phyloP scores from a whole-genome alignment of 2,797 vertebrate genomes.

The Acipenser oxyrinchus region DNA sequence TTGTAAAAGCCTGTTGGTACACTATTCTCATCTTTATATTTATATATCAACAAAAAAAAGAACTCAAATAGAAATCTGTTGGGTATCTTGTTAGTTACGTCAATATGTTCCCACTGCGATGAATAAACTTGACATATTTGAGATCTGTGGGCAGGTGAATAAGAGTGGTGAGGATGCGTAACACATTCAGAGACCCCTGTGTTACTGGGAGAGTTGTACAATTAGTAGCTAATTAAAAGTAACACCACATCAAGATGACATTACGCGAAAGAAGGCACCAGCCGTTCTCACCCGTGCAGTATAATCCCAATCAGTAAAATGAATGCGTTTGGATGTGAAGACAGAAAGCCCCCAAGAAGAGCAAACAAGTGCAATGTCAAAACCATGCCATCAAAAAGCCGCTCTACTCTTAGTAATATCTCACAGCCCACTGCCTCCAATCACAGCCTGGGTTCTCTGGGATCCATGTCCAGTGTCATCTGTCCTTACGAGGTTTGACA shows the following conservation, averaged over 20 bases:
- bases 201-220: not conserved
- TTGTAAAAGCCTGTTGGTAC: too few relatives aligned
- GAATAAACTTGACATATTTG: too few relatives aligned
- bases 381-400: slow-evolving; percentile 42
- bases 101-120: too few relatives aligned
- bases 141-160: too few relatives aligned
- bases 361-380: slow-evolving; percentile 45
- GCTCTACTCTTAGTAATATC: slow-evolving; percentile 37
- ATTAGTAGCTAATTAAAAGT: not conserved
- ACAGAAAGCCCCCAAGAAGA: slow-evolving; percentile 37
- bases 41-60: too few relatives aligned
- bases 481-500: slow-evolving; percentile 47
- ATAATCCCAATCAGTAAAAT: too few relatives aligned
- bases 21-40: too few relatives aligned
- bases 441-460: slow-evolving; percentile 47
- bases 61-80: too few relatives aligned
- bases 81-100: too few relatives aligned
- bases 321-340: slow-evolving; percentile 42
- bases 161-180: too few relatives aligned
- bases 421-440: slow-evolving; percentile 43
- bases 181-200: too few relatives aligned
- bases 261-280: not conserved
- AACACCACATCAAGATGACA: not conserved
- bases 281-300: slow-evolving; percentile 31
- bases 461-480: slow-evolving; percentile 45